Conservation (phyloP, 2,888 invertebrate genomes). For the Yponomeuta sedellus region DNA sequence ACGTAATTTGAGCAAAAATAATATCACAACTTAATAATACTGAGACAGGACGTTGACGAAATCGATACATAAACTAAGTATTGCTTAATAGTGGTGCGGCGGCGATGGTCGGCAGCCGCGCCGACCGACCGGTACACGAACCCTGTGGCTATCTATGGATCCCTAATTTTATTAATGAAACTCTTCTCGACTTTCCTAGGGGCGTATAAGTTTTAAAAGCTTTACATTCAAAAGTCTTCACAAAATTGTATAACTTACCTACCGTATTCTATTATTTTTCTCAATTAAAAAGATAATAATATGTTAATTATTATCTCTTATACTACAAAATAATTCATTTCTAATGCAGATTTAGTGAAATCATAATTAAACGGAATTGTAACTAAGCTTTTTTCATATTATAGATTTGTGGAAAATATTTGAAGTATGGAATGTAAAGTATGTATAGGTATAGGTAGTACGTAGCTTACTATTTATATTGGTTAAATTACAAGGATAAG, state of each 20-base stretch:
- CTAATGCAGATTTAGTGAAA: slow-evolving; percentile 29
- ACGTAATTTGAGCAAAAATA: slow-evolving; percentile 10
- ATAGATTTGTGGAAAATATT: slow-evolving; percentile 12
- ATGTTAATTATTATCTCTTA: slow-evolving; percentile 50
- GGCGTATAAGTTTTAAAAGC: slow-evolving; percentile 64
- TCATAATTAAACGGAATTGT: slow-evolving; percentile 5
- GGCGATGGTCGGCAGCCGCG: slow-evolving; percentile 48
- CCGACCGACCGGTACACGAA: slow-evolving; percentile 61
- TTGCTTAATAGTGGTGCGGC: not conserved
- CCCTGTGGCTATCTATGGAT: slow-evolving; percentile 64
- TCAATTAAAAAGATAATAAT: slow-evolving; percentile 46
- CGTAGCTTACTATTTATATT: slow-evolving; percentile 26
- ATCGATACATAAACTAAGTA: not conserved
- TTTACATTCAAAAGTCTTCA: slow-evolving; percentile 65
- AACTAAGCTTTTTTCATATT: slow-evolving; percentile 14
- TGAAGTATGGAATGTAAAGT: slow-evolving; percentile 10
- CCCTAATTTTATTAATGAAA: slow-evolving; percentile 50
- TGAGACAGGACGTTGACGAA: not conserved
- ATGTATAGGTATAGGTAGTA: slow-evolving; percentile 10
- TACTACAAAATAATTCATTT: slow-evolving; percentile 35
- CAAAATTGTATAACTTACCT: slow-evolving; percentile 68
- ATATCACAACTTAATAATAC: slow-evolving; percentile 13
- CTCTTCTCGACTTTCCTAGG: slow-evolving; percentile 48
- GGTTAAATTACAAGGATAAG: slow-evolving; percentile 36
- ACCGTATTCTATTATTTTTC: slow-evolving; percentile 51